These are phyloP conservation scores for Geothlypis trichas DNA, from an alignment of 2,113 vertebrate genomes.

Conservation along the genomic window DNA sequence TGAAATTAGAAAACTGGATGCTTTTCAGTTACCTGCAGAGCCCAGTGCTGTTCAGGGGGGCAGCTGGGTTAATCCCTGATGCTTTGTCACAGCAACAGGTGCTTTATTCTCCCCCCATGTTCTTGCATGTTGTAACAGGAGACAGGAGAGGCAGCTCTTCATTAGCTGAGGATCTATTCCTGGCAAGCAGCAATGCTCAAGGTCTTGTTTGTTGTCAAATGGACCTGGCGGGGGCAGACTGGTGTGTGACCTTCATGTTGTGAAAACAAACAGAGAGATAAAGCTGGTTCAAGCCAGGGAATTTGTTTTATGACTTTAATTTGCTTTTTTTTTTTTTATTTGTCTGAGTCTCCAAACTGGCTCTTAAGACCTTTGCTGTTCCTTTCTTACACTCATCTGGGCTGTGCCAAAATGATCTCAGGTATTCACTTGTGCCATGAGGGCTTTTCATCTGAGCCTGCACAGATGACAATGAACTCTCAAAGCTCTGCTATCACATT, in stretches of 20 bases:
- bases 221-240: accelerated
- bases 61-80: neutral
- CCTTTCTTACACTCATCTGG: neutral
- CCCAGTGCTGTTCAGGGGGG: neutral
- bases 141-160: neutral
- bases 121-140: neutral
- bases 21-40: neutral
- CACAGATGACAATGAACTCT: neutral
- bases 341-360: neutral
- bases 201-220: neutral
- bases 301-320: neutral
- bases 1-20: neutral
- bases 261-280: neutral
- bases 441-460: neutral
- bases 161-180: neutral
- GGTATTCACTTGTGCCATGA: neutral
- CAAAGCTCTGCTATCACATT: neutral
- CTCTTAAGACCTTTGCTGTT: neutral
- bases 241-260: neutral
- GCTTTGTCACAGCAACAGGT: neutral
- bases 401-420: neutral
- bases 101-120: neutral
- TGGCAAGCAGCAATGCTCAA: neutral
- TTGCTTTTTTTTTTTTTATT: neutral
- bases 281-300: neutral